A percentile compares a stretch with the other conserved stretches of the same genome.
Evolutionary conservation across 2,113 vertebrate genomes (phyloP).

Genomic region (Ceyx melanurus): DNA sequence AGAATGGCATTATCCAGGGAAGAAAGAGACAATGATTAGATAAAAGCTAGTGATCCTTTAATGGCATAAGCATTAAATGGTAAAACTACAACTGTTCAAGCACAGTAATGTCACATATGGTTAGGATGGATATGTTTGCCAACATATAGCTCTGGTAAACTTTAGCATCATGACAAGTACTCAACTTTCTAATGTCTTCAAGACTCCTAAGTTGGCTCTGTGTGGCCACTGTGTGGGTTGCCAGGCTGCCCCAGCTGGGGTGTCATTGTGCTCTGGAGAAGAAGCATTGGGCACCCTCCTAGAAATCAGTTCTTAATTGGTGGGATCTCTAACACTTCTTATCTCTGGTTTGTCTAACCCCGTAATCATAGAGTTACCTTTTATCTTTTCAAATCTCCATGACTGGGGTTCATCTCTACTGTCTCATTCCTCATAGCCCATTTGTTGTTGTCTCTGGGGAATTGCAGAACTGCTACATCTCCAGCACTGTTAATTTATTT

Average conservation of each 20-base stretch:
- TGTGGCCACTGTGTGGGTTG: rapidly evolving
- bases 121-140: background rate
- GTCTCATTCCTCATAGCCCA: background rate
- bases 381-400: background rate
- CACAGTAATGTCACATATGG: background rate
- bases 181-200: background rate
- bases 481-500: background rate
- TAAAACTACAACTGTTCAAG: background rate
- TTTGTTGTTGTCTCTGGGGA: background rate
- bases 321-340: background rate
- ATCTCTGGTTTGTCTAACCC: background rate
- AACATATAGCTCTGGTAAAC: background rate
- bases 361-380: background rate
- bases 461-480: background rate
- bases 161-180: background rate
- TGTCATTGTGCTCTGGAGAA: rapidly evolving
- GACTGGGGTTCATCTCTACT: background rate
- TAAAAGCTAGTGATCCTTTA: background rate
- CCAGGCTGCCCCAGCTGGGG: background rate
- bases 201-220: background rate
- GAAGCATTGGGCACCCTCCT: rapidly evolving
- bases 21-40: background rate
- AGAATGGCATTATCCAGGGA: background rate
- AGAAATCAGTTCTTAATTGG: background rate
- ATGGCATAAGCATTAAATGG: rapidly evolving